These are phyloP conservation scores for Nephrotoma appendiculata DNA, from an alignment of 2,888 invertebrate species.

Conservation along the genomic window DNA sequence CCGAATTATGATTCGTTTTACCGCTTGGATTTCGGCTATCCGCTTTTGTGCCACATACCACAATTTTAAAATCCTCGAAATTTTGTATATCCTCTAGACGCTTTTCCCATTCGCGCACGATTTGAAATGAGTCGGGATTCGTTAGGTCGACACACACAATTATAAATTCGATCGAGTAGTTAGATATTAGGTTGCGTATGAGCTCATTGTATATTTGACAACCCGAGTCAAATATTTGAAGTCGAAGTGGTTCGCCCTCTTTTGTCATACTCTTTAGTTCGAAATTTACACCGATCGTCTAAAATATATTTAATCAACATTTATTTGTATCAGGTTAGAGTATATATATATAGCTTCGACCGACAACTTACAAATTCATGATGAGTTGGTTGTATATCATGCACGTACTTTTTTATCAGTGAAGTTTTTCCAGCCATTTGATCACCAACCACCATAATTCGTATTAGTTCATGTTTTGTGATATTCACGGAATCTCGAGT, in stretches of 20 bases:
- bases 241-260: background rate
- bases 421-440: background rate
- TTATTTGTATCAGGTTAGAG: background rate
- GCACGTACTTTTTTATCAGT: background rate
- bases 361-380: background rate
- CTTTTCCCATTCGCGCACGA: background rate
- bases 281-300: background rate
- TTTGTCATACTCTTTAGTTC: background rate
- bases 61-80: background rate
- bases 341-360: background rate
- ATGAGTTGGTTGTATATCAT: background rate
- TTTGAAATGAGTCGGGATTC: background rate
- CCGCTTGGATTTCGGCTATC: background rate
- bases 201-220: background rate
- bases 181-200: background rate
- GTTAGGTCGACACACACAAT: background rate
- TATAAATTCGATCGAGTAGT: background rate
- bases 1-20: background rate
- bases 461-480: background rate
- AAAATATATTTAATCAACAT: background rate
- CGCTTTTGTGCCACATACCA: background rate
- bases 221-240: background rate
- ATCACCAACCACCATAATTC: background rate
- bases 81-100: background rate
- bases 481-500: background rate